Evolutionary conservation across 1,140 invertebrate genomes (phyloP), one percentile per base, ranked within the genome.

Genomic region (Danaus melanippus): DNA sequence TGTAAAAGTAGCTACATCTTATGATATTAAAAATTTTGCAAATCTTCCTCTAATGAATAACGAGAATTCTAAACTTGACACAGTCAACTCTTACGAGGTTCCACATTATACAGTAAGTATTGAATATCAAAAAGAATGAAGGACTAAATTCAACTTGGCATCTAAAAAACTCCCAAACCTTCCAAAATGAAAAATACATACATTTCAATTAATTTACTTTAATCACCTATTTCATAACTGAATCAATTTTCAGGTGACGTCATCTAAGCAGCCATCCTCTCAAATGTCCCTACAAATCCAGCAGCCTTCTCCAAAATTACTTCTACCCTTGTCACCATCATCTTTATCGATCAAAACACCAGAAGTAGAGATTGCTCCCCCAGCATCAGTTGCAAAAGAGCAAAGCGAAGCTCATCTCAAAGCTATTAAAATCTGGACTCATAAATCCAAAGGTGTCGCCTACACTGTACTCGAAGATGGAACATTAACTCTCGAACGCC

Each of bases 61-160:
- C 55, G 64, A 59, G 9, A 48, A 81, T 46, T 81, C 81, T 32
- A 86, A 86, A 49, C 51, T 80, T 40, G 65, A 77, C 42, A 66
- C 70, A n/a, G 75, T 79, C 9, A 77, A 74, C 53, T 86, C 83
- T 0, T 86, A 86, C 47, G 77, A 66, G 42, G 83, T 86, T 11
- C 80, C 83, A 8, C 80, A 86, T 70, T 86, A 84, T 55, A 74
- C 74, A 12, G 83, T 86, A 73, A 84, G 80, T 84, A 72, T 42
- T 53, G 5, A 43, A 41, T 42, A 12, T 43, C 11, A 58, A 45
- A 39, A 40, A 43, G 41, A 47, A 48, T 32, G 2, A 32, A 32
- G 21, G 21, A 32, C 21, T 7, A 32, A 32, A 2, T 32, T 32
- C 21, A 32, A 2, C 21, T 7, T 7, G 32, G 12, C 9, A 50